Percentiles rank a stretch among this genome's conserved stretches.
Evolutionary conservation across 1,140 invertebrate genomes (phyloP).

Genomic region (Phenacoccus solenopsis): DNA sequence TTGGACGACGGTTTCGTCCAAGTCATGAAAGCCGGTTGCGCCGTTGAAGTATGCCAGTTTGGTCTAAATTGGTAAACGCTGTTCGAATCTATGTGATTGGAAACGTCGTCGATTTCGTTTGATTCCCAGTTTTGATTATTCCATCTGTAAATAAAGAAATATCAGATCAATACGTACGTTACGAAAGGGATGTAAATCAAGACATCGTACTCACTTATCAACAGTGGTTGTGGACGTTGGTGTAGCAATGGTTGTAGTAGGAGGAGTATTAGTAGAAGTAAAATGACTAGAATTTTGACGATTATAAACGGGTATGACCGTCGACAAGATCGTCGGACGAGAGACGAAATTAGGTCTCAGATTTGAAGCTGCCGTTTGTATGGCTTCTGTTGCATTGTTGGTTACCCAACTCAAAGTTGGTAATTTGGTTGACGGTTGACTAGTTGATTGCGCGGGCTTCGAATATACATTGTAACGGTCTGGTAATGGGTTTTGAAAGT

Average conservation of each 20-base stretch:
- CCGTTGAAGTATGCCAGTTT: not conserved
- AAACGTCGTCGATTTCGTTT: conserved; percentile 19
- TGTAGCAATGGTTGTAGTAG: too few relatives aligned
- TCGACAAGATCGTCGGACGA: conserved; percentile 29
- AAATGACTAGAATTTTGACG: conserved; percentile 25
- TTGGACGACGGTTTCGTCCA: conserved; percentile 7
- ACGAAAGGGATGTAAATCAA: too few relatives aligned
- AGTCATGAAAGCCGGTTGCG: conserved; percentile 12
- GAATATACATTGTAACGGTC: conserved; percentile 8
- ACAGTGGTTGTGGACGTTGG: not conserved
- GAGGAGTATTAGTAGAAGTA: conserved; percentile 25
- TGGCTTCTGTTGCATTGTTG: not conserved
- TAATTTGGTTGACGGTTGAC: conserved; percentile 10
- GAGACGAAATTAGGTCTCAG: conserved; percentile 27
- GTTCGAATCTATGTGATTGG: conserved; percentile 20
- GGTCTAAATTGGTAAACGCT: not conserved
- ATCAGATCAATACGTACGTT: too few relatives aligned
- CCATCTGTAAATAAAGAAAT: not conserved
- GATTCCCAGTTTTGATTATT: conserved; percentile 11
- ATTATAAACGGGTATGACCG: conserved; percentile 30
- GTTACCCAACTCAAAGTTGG: conserved; percentile 5
- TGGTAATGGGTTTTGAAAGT: conserved; percentile 13
- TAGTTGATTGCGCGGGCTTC: conserved; percentile 3
- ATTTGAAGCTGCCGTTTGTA: conserved; percentile 17
- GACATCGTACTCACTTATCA: not conserved